Conservation (phyloP, 2,113 vertebrate genomes). For the Lota lota region DNA sequence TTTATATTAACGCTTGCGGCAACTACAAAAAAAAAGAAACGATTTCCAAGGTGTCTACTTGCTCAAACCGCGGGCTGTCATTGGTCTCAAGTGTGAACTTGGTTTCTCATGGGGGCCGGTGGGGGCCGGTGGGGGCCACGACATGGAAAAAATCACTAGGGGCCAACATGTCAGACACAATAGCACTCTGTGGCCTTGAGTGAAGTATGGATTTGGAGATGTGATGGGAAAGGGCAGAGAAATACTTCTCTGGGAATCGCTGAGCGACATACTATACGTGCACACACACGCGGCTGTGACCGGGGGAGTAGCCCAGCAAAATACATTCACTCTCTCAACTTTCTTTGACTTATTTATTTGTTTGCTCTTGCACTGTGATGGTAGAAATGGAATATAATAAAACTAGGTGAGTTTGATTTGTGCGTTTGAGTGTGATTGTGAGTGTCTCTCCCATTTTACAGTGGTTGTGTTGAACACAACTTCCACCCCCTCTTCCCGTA, state of each 20-base stretch:
- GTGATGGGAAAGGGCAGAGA: slow-evolving; percentile 44
- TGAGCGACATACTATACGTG: slow-evolving; percentile 27
- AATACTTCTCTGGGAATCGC: slow-evolving; percentile 34
- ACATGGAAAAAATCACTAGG: slow-evolving; percentile 35
- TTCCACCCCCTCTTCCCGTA: slow-evolving; percentile 12
- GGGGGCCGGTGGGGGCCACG: slow-evolving; percentile 3
- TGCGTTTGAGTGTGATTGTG: slow-evolving; percentile 29
- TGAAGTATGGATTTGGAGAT: slow-evolving; percentile 32
- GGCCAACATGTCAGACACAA: slow-evolving; percentile 33
- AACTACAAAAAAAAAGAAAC: slow-evolving; percentile 14
- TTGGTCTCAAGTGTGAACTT: slow-evolving; percentile 42
- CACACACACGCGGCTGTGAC: no score
- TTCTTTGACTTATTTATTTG: slow-evolving; percentile 2
- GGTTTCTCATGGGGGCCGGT: slow-evolving; percentile 3
- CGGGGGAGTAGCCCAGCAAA: no score
- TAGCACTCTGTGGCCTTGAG: slow-evolving; percentile 13
- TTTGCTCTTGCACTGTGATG: slow-evolving; percentile 16
- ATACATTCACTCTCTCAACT: no score
- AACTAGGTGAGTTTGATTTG: slow-evolving; percentile 47
- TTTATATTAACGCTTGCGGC: no score
- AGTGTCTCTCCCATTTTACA: slow-evolving; percentile 12
- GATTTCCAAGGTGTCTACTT: slow-evolving; percentile 39
- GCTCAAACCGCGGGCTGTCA: slow-evolving; percentile 38
- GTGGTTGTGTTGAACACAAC: slow-evolving; percentile 14
- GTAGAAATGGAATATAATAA: slow-evolving; percentile 37